Conservation (phyloP, 1,140 invertebrate species). For the Bombyx mandarina region DNA sequence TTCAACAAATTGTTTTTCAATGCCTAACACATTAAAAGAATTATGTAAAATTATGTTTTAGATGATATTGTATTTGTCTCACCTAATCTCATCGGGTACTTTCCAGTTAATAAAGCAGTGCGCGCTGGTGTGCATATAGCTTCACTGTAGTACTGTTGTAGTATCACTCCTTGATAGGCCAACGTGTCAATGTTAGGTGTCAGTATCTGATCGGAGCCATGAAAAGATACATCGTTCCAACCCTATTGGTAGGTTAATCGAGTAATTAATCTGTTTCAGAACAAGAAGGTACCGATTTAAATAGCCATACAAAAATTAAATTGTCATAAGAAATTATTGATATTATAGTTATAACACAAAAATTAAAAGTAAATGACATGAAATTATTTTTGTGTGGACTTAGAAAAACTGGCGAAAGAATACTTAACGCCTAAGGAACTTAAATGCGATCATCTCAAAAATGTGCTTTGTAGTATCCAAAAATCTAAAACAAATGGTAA, state of each 20-base stretch:
- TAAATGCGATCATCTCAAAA: too few species aligned
- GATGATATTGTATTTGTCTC: conserved; percentile 12
- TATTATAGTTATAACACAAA: neutral
- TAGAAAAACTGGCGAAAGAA: too few species aligned
- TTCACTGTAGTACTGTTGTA: conserved; percentile 78
- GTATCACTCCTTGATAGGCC: conserved; percentile 81
- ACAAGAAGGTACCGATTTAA: neutral
- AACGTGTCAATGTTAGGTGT: conserved; percentile 87
- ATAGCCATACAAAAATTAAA: neutral
- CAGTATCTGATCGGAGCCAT: conserved; percentile 86
- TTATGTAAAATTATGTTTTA: too few species aligned
- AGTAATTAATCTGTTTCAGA: neutral
- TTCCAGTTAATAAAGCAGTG: conserved; percentile 84
- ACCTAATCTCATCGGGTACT: conserved; percentile 87
- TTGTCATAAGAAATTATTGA: neutral
- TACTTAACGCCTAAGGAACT: too few species aligned
- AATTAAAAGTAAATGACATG: neutral
- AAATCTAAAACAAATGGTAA: too few species aligned
- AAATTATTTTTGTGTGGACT: neutral
- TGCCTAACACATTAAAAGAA: too few species aligned
- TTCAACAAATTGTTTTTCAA: too few species aligned
- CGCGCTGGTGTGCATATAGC: conserved; percentile 86
- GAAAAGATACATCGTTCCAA: conserved; percentile 92
- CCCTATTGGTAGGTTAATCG: conserved; percentile 71
- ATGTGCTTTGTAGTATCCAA: too few species aligned